These are phyloP conservation scores for Zaprionus africanus DNA, from an alignment of 1,140 invertebrate genomes.

Conservation along the genomic window DNA sequence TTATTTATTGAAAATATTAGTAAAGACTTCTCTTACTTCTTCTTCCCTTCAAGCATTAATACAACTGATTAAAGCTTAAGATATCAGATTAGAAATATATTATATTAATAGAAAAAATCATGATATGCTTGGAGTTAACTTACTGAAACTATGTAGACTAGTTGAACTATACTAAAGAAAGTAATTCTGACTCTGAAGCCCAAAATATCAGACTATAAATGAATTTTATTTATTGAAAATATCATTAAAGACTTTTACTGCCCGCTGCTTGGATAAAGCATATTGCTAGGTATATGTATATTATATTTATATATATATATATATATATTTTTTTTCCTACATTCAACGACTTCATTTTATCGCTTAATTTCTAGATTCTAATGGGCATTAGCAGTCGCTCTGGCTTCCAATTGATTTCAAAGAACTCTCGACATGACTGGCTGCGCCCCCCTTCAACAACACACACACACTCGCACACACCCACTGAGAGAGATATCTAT, in stretches of 20 bases:
- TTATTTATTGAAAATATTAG: neutral
- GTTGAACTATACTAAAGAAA: neutral
- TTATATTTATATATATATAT: neutral
- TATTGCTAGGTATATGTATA: too few relatives aligned
- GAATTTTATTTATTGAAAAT: neutral
- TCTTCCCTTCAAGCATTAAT: too few relatives aligned
- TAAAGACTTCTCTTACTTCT: too few relatives aligned
- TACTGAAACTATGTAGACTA: neutral
- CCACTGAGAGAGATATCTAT: neutral
- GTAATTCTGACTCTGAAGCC: neutral
- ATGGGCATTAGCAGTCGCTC: slow-evolving; percentile 9
- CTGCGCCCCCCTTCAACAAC: neutral
- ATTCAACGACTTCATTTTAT: slow-evolving; percentile 1
- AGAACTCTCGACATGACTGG: neutral
- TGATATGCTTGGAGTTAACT: neutral
- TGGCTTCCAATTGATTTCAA: slow-evolving; percentile 11
- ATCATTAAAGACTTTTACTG: neutral
- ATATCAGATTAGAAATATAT: too few relatives aligned
- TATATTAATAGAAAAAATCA: too few relatives aligned
- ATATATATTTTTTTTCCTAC: neutral
- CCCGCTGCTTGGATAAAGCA: neutral
- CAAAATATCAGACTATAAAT: neutral
- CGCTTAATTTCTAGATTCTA: neutral
- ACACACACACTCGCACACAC: neutral
- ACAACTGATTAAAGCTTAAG: too few relatives aligned